Evolutionary conservation across 1,140 invertebrate species (phyloP).

Genomic region (Drosophila murphyi): DNA sequence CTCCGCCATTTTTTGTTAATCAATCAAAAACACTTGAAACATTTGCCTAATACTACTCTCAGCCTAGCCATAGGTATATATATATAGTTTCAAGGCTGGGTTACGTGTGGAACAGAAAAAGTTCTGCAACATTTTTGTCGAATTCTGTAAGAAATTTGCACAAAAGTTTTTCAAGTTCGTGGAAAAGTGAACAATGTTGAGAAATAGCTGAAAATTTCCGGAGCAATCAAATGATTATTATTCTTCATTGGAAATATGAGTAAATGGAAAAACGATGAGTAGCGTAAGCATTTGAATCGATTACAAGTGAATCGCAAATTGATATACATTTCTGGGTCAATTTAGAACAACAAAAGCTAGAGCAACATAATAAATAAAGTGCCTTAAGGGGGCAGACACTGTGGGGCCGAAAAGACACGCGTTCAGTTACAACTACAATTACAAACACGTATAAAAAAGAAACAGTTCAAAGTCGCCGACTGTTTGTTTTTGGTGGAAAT

Average conservation of each 20-base stretch:
- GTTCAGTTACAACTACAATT: constrained; percentile 31
- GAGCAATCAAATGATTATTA: constrained; percentile 9
- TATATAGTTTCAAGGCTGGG: constrained; percentile 2
- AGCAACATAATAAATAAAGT: constrained; percentile 7
- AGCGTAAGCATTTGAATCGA: constrained; percentile 11
- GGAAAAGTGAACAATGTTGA: constrained; percentile 29
- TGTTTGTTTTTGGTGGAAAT: background rate
- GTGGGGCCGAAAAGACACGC: background rate
- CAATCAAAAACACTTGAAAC: constrained; percentile 53
- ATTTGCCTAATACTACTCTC: background rate
- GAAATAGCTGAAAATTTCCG: constrained; percentile 7
- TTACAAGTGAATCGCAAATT: constrained; percentile 17
- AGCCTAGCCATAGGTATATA: constrained; percentile 12
- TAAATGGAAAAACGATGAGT: constrained; percentile 7
- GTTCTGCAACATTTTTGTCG: constrained; percentile 12
- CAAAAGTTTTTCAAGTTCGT: constrained; percentile 17
- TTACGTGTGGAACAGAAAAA: constrained; percentile 43
- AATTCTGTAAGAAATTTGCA: constrained; percentile 27
- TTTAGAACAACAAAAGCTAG: constrained; percentile 21
- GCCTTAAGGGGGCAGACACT: constrained; percentile 11
- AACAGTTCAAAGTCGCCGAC: constrained; percentile 18
- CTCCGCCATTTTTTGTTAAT: constrained; percentile 38
- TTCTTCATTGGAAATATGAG: constrained; percentile 22
- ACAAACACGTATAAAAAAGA: background rate
- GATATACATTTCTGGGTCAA: constrained; percentile 24